A percentile compares a stretch with the other conserved stretches of the same genome.
phyloP scores from a whole-genome alignment of 2,113 vertebrate genomes.

The Diadophis punctatus region DNA sequence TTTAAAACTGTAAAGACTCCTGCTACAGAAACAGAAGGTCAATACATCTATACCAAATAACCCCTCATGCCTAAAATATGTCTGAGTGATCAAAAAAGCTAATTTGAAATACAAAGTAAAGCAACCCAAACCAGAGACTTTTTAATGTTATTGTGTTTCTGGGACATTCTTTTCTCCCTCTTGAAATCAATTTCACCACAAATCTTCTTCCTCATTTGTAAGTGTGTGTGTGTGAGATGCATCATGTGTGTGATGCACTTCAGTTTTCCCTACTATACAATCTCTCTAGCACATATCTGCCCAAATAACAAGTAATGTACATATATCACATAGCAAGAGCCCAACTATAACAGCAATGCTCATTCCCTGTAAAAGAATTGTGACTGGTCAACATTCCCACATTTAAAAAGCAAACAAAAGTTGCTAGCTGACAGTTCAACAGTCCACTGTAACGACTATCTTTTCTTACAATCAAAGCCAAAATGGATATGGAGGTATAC shows the following conservation, averaged over 20 bases:
- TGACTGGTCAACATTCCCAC: neutral
- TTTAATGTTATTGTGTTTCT: neutral
- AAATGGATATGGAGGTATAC: neutral
- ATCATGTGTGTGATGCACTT: neutral
- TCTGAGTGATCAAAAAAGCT: neutral
- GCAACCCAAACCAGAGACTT: neutral
- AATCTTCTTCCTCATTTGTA: neutral
- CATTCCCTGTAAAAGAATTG: neutral
- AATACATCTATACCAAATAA: neutral
- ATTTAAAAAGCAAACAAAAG: neutral
- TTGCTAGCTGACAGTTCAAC: neutral
- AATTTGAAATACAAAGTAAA: neutral
- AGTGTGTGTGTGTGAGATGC: neutral
- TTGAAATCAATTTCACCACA: neutral
- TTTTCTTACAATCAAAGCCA: neutral
- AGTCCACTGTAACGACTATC: neutral
- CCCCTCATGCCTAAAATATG: neutral
- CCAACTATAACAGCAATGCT: neutral
- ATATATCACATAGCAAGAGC: neutral
- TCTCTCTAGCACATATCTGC: neutral
- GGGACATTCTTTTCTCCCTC: neutral
- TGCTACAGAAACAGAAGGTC: neutral
- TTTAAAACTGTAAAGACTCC: neutral
- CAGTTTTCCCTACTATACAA: neutral
- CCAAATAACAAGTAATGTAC: neutral